These are phyloP conservation scores for Hystrix cristata DNA, from an alignment of 2,113 vertebrate species.

Conservation along the genomic window DNA sequence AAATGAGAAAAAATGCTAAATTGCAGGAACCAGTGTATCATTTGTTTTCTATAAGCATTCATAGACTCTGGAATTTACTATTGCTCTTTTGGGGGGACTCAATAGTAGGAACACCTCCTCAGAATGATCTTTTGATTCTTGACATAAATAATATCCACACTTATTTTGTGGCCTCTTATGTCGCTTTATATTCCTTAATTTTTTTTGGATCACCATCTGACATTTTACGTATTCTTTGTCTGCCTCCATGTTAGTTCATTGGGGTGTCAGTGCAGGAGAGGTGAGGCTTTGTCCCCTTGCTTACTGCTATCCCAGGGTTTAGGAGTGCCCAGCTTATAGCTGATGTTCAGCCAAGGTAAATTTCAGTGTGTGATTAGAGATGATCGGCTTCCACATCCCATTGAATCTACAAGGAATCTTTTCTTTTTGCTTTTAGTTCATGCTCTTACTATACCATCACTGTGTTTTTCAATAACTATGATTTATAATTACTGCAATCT, in stretches of 20 bases:
- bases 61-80: background rate
- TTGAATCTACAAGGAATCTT: background rate
- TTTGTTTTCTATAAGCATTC: background rate
- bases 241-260: background rate
- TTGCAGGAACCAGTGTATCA: background rate
- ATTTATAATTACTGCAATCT: background rate
- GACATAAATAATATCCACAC: background rate
- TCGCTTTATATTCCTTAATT: background rate
- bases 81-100: background rate
- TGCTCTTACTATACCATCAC: background rate
- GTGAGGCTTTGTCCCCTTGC: background rate
- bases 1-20: background rate
- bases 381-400: background rate
- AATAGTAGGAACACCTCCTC: background rate
- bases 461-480: background rate
- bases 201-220: background rate
- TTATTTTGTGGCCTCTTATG: no score
- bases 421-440: background rate
- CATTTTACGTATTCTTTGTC: background rate
- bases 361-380: background rate
- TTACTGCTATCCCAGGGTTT: background rate
- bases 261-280: background rate
- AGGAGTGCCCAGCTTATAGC: rapidly evolving
- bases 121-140: background rate
- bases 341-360: background rate